phyloP scores from a whole-genome alignment of 2,797 vertebrate species.

The Tamandua tetradactyla region DNA sequence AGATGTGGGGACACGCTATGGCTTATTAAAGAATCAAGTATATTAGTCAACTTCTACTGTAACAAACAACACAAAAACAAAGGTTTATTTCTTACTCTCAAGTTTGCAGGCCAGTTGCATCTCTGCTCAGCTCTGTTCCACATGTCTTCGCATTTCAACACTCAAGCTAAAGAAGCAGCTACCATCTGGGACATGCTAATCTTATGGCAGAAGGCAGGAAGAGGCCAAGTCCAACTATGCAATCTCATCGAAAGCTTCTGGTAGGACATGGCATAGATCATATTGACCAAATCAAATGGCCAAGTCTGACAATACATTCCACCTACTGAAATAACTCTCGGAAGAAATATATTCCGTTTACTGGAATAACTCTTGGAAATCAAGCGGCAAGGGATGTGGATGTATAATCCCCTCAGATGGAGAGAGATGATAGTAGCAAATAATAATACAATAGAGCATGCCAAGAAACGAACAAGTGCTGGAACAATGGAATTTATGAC shows the following conservation, averaged over 20 bases:
- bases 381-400: background rate
- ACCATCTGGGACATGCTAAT: background rate
- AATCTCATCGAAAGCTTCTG: background rate
- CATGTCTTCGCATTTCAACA: background rate
- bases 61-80: background rate
- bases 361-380: conserved; percentile 1
- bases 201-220: background rate
- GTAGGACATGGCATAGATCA: background rate
- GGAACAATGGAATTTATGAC: background rate
- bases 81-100: background rate
- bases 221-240: background rate
- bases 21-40: background rate
- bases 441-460: background rate
- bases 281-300: background rate
- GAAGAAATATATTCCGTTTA: background rate
- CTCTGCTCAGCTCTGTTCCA: background rate
- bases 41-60: background rate
- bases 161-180: background rate
- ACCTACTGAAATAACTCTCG: background rate
- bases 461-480: background rate
- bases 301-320: background rate
- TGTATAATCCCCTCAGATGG: background rate
- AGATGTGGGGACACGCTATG: background rate
- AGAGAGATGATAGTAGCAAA: background rate
- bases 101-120: background rate